These are phyloP conservation scores for Oxyura jamaicensis DNA, from an alignment of 2,113 vertebrate genomes.

Conservation along the genomic window DNA sequence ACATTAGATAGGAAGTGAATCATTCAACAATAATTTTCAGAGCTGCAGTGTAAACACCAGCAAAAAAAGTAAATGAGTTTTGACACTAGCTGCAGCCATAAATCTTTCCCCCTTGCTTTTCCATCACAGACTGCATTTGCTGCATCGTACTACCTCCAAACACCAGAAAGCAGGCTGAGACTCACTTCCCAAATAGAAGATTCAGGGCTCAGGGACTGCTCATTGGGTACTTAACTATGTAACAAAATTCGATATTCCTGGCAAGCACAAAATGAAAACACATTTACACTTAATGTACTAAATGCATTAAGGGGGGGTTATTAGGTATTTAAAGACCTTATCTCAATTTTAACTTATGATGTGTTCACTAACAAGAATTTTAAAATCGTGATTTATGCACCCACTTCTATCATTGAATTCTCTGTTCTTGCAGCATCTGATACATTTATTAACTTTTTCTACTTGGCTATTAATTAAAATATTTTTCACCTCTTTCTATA, in stretches of 20 bases:
- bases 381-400: neutral
- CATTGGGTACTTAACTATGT: neutral
- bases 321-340: conserved; percentile 25
- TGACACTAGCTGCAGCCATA: neutral
- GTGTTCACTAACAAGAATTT: neutral
- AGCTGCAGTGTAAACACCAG: neutral
- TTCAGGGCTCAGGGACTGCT: neutral
- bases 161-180: neutral
- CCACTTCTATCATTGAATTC: neutral
- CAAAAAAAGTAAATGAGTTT: neutral
- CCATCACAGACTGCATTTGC: neutral
- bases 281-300: neutral
- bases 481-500: neutral
- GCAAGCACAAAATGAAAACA: conserved; percentile 4
- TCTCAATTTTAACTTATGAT: neutral
- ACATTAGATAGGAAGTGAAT: neutral
- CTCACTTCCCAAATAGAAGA: neutral
- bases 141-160: neutral
- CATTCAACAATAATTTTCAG: neutral
- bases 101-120: neutral
- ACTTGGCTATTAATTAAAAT: neutral
- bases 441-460: neutral
- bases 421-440: neutral
- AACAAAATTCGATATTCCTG: neutral
- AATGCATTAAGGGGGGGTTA: neutral